These are phyloP conservation scores for Antheraea yamamai DNA, from an alignment of 2,888 invertebrate genomes.

Conservation along the genomic window DNA sequence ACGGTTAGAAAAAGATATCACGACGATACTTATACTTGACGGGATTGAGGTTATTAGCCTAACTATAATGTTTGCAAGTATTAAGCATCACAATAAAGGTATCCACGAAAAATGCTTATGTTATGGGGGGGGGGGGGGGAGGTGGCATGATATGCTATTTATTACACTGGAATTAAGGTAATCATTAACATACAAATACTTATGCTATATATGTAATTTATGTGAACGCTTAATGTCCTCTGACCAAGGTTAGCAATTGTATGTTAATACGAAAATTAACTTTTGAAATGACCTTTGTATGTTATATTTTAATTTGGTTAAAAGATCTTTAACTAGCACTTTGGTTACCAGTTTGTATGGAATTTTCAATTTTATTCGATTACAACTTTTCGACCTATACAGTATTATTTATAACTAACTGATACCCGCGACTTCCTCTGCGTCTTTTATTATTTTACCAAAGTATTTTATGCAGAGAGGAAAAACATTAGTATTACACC, in stretches of 20 bases:
- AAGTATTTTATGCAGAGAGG: too few relatives aligned
- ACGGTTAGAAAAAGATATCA: not conserved
- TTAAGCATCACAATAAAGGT: too few relatives aligned
- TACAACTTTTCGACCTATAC: too few relatives aligned
- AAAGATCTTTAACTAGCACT: not conserved
- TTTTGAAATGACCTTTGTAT: not conserved
- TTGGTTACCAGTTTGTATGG: not conserved
- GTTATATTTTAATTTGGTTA: not conserved
- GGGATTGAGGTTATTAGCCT: not conserved
- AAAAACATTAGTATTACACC: too few relatives aligned
- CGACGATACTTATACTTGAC: not conserved
- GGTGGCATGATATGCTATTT: too few relatives aligned
- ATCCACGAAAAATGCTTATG: too few relatives aligned
- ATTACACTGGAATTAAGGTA: not conserved
- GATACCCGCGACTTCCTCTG: too few relatives aligned
- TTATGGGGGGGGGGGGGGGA: too few relatives aligned
- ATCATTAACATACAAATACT: not conserved
- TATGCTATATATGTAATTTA: not conserved
- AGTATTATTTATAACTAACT: not conserved
- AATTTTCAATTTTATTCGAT: not conserved
- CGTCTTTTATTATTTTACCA: too few relatives aligned
- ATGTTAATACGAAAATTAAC: not conserved
- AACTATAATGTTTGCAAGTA: not conserved
- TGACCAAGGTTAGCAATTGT: not conserved
- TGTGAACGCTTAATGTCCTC: not conserved